Base-by-base conservation (phyloP, 1,140 invertebrate species). In the Gryon sp. region DNA sequence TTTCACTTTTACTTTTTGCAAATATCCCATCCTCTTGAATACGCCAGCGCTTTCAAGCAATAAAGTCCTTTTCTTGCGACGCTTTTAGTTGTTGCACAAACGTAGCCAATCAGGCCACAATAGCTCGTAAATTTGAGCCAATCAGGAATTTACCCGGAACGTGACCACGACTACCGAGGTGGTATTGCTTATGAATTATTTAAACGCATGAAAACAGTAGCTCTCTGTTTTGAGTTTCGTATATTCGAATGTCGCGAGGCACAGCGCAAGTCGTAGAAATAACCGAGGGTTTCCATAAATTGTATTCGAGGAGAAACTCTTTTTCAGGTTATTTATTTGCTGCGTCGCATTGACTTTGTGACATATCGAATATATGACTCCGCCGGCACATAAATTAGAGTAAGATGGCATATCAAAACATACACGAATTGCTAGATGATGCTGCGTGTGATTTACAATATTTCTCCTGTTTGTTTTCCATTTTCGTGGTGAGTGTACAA, bases 171-270 rank as follows among this genome's bases (percentile, higher is more conserved):
- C 84, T 82, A 80, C 63, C 55, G 66, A 78, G 62, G 77, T 78
- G 80, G 80, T 86, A 85, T 85, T 84, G 85, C 86, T 88, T 88
- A 88, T 88, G 86, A 88, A 88, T 88, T 87, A 88, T 88, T 87
- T 86, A 88, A 87, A 78, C 79, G 70, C 65, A 55, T 72, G 48
- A 59, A 73, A 76, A 53, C 3, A 72, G 34, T 48, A 53, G 46
- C 55, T 65, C 52, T 76, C 60, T 78, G 78, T 80, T 80, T 80
- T 75, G 70, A 80, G 65, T 63, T 73, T 69, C 65, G 52, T 66
- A 38, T 43, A 41, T 68, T 78, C 24, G 69, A 22, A 45, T 74
- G 59, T 69, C 53, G 43, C 46, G 57, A 57, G 46, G 43, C 20
- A 41, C 59, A 9, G 57, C 40, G 9, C 43, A 62, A 24, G 34